Percentiles rank a stretch among this genome's conserved stretches.
These are phyloP conservation scores for Phrynocephalus forsythii DNA, from an alignment of 2,797 vertebrate genomes.

Conservation along the genomic window DNA sequence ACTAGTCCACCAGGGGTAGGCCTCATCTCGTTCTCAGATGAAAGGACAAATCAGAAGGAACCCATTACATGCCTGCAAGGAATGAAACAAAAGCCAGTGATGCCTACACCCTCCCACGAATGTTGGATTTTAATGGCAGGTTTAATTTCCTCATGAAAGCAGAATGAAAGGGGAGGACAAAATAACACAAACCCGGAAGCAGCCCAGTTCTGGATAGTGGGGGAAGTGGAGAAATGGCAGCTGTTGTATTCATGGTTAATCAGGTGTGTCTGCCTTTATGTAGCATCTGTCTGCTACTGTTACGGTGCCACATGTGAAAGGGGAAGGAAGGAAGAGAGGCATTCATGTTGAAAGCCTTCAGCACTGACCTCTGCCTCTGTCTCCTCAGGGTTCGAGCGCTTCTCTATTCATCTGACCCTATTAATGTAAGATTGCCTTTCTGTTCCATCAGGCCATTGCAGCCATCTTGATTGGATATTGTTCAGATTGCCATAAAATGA, in stretches of 20 bases:
- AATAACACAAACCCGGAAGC: constrained; percentile 45
- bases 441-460: constrained; percentile 62
- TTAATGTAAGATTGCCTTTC: constrained; percentile 70
- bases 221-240: constrained; percentile 62
- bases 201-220: constrained; percentile 52
- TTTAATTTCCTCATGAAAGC: constrained; percentile 72
- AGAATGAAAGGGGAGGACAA: constrained; percentile 56
- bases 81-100: constrained; percentile 56
- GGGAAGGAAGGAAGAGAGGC: constrained; percentile 55
- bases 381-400: constrained; percentile 62
- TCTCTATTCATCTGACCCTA: constrained; percentile 72
- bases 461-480: constrained; percentile 63
- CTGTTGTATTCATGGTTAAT: constrained; percentile 79
- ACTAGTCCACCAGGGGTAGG: constrained; percentile 22
- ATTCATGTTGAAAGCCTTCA: constrained; percentile 65
- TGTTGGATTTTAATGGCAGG: constrained; percentile 72
- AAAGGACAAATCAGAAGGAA: constrained; percentile 56
- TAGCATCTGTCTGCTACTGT: constrained; percentile 77
- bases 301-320: constrained; percentile 72
- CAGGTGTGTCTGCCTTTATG: constrained; percentile 79
- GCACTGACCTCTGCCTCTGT: constrained; percentile 68
- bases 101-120: constrained; percentile 56
- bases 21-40: constrained; percentile 15
- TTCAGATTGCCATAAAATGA: constrained; percentile 45
- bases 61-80: constrained; percentile 31